Conservation (phyloP, 2,888 invertebrate genomes). For the Gonocerus acuteangulatus region DNA sequence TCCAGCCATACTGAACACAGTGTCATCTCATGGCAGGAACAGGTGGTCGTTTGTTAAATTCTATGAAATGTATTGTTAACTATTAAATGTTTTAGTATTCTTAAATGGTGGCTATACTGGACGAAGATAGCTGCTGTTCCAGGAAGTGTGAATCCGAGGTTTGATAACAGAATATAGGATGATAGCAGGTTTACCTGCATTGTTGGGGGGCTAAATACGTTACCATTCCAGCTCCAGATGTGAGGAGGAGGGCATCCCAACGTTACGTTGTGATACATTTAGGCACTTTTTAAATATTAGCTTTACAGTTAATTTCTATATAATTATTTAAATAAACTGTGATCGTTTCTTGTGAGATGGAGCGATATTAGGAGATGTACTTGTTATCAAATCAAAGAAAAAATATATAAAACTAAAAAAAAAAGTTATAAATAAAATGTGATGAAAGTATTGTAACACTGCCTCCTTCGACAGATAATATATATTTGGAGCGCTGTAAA, state of each 20-base stretch:
- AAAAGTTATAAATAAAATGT: conserved; percentile 24
- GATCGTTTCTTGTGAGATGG: conserved; percentile 35
- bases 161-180: too few species aligned
- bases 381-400: conserved; percentile 33
- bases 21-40: too few species aligned
- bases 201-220: neutral
- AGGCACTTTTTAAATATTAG: conserved; percentile 23
- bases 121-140: too few species aligned
- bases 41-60: too few species aligned
- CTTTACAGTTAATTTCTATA: conserved; percentile 24
- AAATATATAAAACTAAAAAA: conserved; percentile 23
- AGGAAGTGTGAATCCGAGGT: too few species aligned
- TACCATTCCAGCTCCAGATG: conserved; percentile 12
- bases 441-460: conserved; percentile 36
- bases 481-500: conserved; percentile 35
- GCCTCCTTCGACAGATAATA: conserved; percentile 36
- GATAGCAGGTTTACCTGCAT: too few species aligned
- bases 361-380: conserved; percentile 28
- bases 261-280: conserved; percentile 17
- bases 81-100: too few species aligned
- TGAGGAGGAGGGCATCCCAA: neutral
- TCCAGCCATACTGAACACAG: too few species aligned
- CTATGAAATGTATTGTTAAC: too few species aligned
- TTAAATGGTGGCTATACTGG: too few species aligned
- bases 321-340: conserved; percentile 31